Evolutionary conservation across 2,888 invertebrate species (phyloP).

Genomic region (Empis stercorea): DNA sequence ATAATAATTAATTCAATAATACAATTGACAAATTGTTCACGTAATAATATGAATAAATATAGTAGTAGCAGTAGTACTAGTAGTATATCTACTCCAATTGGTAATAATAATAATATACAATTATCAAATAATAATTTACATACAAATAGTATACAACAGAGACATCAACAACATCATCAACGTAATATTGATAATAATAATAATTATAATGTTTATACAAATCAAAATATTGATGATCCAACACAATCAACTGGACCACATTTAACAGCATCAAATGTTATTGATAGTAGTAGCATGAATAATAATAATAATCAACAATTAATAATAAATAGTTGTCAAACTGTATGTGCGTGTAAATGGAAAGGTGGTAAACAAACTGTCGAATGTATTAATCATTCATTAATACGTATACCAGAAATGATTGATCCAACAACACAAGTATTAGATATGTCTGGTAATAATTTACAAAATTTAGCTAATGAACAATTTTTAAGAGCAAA

Average conservation of each 20-base stretch:
- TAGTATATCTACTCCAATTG: neutral
- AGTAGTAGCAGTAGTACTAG: neutral
- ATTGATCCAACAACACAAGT: slow-evolving; percentile 85
- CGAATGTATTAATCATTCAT: slow-evolving; percentile 71
- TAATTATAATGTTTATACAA: slow-evolving; percentile 10
- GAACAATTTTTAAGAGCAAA: slow-evolving; percentile 72
- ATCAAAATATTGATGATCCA: slow-evolving; percentile 9
- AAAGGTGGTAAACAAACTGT: slow-evolving; percentile 88
- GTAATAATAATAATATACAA: neutral
- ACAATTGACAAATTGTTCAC: neutral
- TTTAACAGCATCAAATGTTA: neutral
- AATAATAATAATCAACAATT: slow-evolving; percentile 3
- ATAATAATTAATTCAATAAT: neutral
- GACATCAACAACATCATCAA: neutral
- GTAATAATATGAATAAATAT: neutral
- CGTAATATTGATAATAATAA: slow-evolving; percentile 5
- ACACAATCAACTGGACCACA: too few species aligned
- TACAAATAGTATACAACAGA: slow-evolving; percentile 5
- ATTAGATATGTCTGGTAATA: slow-evolving; percentile 77
- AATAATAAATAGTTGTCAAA: slow-evolving; percentile 35
- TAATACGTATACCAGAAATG: slow-evolving; percentile 73
- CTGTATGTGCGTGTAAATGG: slow-evolving; percentile 83
- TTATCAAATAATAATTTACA: neutral
- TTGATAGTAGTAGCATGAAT: slow-evolving; percentile 1
- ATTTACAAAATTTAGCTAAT: slow-evolving; percentile 67